These are phyloP conservation scores for Dorcus hopei DNA, from an alignment of 2,888 invertebrate species.

Conservation along the genomic window DNA sequence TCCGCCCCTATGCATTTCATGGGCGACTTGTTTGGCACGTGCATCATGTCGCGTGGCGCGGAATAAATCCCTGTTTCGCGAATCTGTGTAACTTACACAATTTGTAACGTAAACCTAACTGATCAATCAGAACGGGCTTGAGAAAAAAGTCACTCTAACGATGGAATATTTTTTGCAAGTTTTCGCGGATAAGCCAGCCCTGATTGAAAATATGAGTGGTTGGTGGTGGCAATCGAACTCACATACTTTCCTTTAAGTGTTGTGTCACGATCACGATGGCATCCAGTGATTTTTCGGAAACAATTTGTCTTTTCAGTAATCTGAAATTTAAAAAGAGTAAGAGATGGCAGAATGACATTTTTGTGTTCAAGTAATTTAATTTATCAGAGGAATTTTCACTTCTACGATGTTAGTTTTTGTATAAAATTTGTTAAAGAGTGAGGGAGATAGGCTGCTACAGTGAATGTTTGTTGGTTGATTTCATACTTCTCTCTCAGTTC, in stretches of 20 bases:
- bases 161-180: too few relatives aligned
- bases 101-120: too few relatives aligned
- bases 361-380: not conserved
- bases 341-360: not conserved
- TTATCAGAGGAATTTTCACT: too few relatives aligned
- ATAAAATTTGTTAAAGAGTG: too few relatives aligned
- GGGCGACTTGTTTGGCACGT: constrained; percentile 29
- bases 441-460: too few relatives aligned
- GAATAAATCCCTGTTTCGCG: constrained; percentile 40
- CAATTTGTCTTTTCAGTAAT: constrained; percentile 40
- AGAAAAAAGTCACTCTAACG: too few relatives aligned
- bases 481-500: too few relatives aligned
- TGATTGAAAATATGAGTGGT: too few relatives aligned
- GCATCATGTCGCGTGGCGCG: constrained; percentile 34
- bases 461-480: too few relatives aligned
- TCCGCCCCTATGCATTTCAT: constrained; percentile 29
- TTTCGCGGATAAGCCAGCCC: too few relatives aligned
- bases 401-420: too few relatives aligned
- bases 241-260: constrained; percentile 48
- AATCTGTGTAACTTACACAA: constrained; percentile 28
- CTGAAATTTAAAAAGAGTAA: constrained; percentile 6
- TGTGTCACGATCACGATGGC: constrained; percentile 45
- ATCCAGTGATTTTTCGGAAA: constrained; percentile 47
- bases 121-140: too few relatives aligned
- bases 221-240: constrained; percentile 5